Evolutionary conservation across 2,113 vertebrate genomes (phyloP).

Genomic region (Notiomystis cincta): DNA sequence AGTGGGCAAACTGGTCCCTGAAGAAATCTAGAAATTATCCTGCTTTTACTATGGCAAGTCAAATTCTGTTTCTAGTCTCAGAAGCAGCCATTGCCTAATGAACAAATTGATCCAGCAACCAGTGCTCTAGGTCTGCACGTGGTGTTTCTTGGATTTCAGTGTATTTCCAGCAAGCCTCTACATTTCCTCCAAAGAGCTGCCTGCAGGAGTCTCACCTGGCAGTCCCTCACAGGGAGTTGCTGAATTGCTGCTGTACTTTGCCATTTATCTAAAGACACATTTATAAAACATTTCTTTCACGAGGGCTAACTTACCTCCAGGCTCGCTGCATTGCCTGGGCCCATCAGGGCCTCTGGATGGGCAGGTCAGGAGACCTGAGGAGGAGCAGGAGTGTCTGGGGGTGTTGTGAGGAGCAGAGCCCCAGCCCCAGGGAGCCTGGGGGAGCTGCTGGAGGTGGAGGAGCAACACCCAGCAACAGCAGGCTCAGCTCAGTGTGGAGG

Average conservation of each 20-base stretch:
- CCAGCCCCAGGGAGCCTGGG: neutral
- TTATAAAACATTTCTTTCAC: neutral
- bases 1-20: neutral
- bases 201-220: neutral
- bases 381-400: neutral
- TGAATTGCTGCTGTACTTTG: neutral
- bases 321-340: neutral
- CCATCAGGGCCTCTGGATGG: neutral
- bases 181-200: neutral
- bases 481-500: neutral
- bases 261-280: neutral
- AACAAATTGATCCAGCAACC: neutral
- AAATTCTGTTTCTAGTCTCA: neutral
- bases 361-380: neutral
- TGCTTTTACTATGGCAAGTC: neutral
- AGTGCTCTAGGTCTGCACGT: neutral
- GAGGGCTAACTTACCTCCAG: neutral
- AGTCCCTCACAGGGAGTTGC: neutral
- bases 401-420: neutral
- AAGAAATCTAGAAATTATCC: neutral
- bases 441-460: neutral
- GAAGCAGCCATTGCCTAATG: neutral
- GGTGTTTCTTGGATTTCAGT: neutral
- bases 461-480: conserved; percentile 22
- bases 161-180: neutral